Percentiles rank a stretch among this genome's conserved stretches.
These are phyloP conservation scores for Platyrinchus mystaceus DNA, from an alignment of 2,797 vertebrate species.

Conservation along the genomic window DNA sequence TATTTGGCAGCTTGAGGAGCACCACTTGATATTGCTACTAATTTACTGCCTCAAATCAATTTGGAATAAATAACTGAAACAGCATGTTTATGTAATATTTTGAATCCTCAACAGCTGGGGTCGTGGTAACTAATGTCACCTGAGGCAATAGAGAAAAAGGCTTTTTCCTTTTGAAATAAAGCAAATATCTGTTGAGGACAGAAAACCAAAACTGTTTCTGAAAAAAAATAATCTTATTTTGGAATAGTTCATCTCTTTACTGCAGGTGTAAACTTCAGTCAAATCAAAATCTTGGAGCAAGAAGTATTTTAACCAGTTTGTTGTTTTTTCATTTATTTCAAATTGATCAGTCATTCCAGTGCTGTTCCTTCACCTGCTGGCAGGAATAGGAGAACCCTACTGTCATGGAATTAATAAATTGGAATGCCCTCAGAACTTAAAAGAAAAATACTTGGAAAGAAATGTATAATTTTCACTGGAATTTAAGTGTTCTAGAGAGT, in stretches of 20 bases:
- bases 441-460: not conserved
- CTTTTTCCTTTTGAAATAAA: not conserved
- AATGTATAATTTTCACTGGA: fast-evolving
- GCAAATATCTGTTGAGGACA: not conserved
- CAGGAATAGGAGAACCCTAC: not conserved
- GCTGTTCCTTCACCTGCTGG: not conserved
- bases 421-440: not conserved
- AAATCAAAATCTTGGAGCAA: not conserved
- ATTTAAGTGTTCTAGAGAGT: not conserved
- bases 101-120: not conserved
- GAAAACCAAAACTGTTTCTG: not conserved
- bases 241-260: not conserved
- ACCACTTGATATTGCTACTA: not conserved
- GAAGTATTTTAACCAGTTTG: not conserved
- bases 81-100: not conserved
- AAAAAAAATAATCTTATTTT: not conserved
- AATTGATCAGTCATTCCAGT: not conserved
- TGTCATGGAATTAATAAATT: not conserved
- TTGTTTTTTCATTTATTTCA: not conserved
- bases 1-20: not conserved
- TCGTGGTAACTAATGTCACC: not conserved
- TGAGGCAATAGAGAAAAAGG: not conserved
- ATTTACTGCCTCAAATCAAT: not conserved
- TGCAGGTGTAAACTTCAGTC: not conserved
- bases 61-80: not conserved